Evolutionary conservation across 2,797 vertebrate genomes (phyloP).

Genomic region (Carduelis carduelis): DNA sequence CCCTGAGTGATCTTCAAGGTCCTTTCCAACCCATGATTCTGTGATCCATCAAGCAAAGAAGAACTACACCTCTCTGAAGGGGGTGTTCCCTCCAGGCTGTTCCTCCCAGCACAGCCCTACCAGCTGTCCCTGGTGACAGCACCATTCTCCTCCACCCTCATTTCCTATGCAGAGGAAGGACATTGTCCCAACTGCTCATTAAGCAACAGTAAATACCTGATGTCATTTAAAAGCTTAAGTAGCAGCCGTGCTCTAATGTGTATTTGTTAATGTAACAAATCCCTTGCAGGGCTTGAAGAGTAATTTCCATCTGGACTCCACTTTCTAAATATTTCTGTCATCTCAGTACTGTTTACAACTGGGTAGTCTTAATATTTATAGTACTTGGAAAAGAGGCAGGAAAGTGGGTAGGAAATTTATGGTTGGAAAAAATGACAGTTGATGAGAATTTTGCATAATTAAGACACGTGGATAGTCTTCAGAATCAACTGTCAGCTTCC

Average conservation of each 20-base stretch:
- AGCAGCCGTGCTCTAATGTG: neutral
- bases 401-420: slow-evolving; percentile 2
- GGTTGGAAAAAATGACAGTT: slow-evolving; percentile 47
- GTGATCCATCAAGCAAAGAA: neutral
- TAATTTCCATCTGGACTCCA: slow-evolving; percentile 45
- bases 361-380: slow-evolving; percentile 67
- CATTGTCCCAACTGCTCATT: neutral
- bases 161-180: neutral
- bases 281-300: neutral
- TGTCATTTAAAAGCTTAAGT: slow-evolving; percentile 41
- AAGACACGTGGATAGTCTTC: neutral
- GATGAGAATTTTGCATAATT: slow-evolving; percentile 46
- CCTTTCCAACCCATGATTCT: neutral
- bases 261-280: slow-evolving; percentile 50
- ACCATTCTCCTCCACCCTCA: neutral
- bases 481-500: neutral
- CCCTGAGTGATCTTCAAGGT: neutral
- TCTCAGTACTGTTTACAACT: slow-evolving; percentile 53
- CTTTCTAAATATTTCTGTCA: slow-evolving; percentile 64
- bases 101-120: neutral
- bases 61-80: neutral
- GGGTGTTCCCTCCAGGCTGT: neutral
- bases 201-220: slow-evolving; percentile 21
- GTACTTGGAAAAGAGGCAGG: slow-evolving; percentile 28
- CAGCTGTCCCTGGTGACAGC: neutral